These are phyloP conservation scores for Drosophila tsacasi DNA, from an alignment of 1,140 invertebrate species.

Conservation along the genomic window DNA sequence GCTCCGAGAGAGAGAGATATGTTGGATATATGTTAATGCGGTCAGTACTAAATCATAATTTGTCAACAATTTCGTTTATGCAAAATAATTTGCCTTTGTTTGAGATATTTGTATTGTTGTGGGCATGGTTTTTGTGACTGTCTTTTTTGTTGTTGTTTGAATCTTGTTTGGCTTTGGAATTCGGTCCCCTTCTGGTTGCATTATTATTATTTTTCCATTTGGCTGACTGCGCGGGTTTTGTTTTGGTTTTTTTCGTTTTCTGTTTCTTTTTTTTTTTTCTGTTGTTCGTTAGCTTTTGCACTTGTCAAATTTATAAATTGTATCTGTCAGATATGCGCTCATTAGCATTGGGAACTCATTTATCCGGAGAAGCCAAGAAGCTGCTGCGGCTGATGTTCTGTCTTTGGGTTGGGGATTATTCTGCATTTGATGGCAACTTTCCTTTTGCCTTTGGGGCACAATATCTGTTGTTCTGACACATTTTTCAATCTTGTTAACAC, in stretches of 20 bases:
- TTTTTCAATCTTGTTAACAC: slow-evolving; percentile 62
- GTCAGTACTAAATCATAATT: slow-evolving; percentile 78
- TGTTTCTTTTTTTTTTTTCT: not conserved
- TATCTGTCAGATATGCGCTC: slow-evolving; percentile 80
- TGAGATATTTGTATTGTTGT: slow-evolving; percentile 48
- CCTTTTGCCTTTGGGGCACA: slow-evolving; percentile 29
- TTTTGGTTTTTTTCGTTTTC: slow-evolving; percentile 2
- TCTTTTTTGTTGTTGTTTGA: slow-evolving; percentile 35
- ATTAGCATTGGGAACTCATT: slow-evolving; percentile 75
- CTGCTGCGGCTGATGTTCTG: slow-evolving; percentile 1
- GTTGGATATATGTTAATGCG: slow-evolving; percentile 66
- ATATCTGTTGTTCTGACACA: slow-evolving; percentile 67
- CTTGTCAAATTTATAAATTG: slow-evolving; percentile 79
- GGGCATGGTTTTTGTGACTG: slow-evolving; percentile 29
- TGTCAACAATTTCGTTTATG: slow-evolving; percentile 76
- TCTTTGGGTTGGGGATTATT: slow-evolving; percentile 16
- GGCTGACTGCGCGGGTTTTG: slow-evolving; percentile 47
- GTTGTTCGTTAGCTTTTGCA: slow-evolving; percentile 46
- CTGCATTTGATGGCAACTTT: slow-evolving; percentile 50
- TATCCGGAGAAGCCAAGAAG: slow-evolving; percentile 48
- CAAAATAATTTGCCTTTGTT: slow-evolving; percentile 70
- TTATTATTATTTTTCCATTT: slow-evolving; percentile 60
- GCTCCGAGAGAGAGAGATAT: slow-evolving; percentile 5
- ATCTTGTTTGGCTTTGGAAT: slow-evolving; percentile 33
- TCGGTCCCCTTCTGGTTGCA: slow-evolving; percentile 22